Evolutionary conservation across 2,888 invertebrate species (phyloP).

Genomic region (Sesamia inferens): DNA sequence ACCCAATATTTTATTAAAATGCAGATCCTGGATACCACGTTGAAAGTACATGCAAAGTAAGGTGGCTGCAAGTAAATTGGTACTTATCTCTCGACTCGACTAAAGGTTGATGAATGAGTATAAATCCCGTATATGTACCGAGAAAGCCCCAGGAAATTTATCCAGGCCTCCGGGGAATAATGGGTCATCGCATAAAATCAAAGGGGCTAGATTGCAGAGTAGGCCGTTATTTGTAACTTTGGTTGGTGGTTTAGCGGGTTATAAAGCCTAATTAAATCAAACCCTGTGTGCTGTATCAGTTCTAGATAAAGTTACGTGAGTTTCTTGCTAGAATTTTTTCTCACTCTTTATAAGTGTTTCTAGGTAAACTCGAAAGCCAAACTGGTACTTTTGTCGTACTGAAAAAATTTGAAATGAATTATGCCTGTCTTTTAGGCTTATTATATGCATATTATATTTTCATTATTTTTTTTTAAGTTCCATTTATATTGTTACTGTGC

Average conservation of each 20-base stretch:
- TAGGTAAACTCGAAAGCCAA: too few species aligned
- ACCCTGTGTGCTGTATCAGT: slow-evolving; percentile 33
- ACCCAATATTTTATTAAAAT: slow-evolving; percentile 57
- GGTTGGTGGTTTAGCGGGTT: slow-evolving; percentile 33
- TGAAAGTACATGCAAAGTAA: slow-evolving; percentile 59
- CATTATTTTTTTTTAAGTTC: too few species aligned
- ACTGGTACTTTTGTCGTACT: neutral
- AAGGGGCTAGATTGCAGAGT: slow-evolving; percentile 63
- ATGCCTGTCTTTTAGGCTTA: too few species aligned
- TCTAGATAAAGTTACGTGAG: slow-evolving; percentile 15
- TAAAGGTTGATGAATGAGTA: slow-evolving; percentile 67
- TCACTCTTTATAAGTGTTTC: too few species aligned
- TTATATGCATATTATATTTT: too few species aligned
- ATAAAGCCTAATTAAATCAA: slow-evolving; percentile 61
- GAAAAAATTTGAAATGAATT: neutral
- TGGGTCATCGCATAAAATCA: slow-evolving; percentile 67
- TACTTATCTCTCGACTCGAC: slow-evolving; percentile 59
- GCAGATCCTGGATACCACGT: slow-evolving; percentile 44
- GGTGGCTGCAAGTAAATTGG: slow-evolving; percentile 64
- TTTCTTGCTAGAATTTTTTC: slow-evolving; percentile 5
- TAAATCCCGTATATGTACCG: slow-evolving; percentile 58
- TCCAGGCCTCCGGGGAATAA: slow-evolving; percentile 62
- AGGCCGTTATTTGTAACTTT: slow-evolving; percentile 61
- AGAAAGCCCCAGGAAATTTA: slow-evolving; percentile 60
- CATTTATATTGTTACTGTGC: too few species aligned